Conservation (phyloP, 2,113 vertebrate genomes). For the Oncorhynchus clarkii region DNA sequence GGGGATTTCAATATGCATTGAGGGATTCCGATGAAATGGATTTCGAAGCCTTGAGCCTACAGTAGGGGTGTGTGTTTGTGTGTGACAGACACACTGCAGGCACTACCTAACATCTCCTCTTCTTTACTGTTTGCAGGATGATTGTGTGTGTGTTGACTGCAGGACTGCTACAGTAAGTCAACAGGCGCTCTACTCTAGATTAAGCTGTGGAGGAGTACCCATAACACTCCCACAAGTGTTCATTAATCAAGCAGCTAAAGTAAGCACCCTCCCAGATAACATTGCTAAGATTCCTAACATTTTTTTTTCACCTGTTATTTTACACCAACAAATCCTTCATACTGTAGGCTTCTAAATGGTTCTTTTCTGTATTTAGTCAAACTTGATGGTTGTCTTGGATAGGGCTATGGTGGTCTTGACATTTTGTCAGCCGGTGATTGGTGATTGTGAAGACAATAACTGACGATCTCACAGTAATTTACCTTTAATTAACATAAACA, state of each 20-base stretch:
- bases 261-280: slow-evolving; percentile 29
- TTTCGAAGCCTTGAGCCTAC: background rate
- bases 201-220: slow-evolving; percentile 14
- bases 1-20: background rate
- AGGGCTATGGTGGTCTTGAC: background rate
- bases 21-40: background rate
- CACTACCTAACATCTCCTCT: background rate
- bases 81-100: background rate
- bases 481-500: too few species aligned
- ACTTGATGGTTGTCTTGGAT: background rate
- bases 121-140: background rate
- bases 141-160: background rate
- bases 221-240: slow-evolving; percentile 41
- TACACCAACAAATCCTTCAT: background rate
- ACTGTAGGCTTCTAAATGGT: background rate
- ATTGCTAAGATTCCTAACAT: slow-evolving; percentile 20
- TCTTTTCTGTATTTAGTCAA: background rate
- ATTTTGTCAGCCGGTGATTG: too few species aligned
- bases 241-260: slow-evolving; percentile 40
- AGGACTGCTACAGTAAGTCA: slow-evolving; percentile 33
- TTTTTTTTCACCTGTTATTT: background rate
- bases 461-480: too few species aligned
- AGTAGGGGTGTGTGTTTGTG: background rate
- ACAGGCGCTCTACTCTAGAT: slow-evolving; percentile 8
- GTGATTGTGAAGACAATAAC: too few species aligned